Conservation (phyloP, 2,113 vertebrate genomes). For the Anguilla rostrata region DNA sequence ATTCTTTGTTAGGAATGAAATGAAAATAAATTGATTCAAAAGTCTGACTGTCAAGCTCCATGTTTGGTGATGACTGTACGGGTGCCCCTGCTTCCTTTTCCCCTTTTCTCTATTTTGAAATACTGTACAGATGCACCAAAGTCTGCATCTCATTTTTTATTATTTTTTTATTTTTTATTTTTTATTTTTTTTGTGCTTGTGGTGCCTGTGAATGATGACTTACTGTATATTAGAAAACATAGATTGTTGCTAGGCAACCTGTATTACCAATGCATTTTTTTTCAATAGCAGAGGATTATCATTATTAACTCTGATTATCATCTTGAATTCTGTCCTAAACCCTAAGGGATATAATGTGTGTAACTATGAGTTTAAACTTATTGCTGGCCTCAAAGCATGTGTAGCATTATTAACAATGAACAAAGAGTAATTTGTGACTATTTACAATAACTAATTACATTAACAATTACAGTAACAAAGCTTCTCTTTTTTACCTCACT, state of each 20-base stretch:
- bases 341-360: background rate
- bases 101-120: background rate
- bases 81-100: background rate
- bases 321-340: background rate
- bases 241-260: slow-evolving; percentile 31
- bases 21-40: background rate
- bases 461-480: too few relatives aligned
- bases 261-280: slow-evolving; percentile 4
- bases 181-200: background rate
- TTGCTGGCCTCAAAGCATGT: background rate
- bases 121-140: background rate
- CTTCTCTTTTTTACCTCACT: too few relatives aligned
- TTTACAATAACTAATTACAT: too few relatives aligned
- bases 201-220: background rate
- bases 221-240: background rate
- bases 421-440: too few relatives aligned
- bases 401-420: too few relatives aligned
- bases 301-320: slow-evolving; percentile 15
- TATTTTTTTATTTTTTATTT: background rate
- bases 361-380: background rate
- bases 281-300: background rate
- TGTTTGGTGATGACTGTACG: background rate
- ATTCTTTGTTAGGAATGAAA: background rate
- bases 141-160: background rate
- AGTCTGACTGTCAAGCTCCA: background rate